Percentiles rank a stretch among this genome's conserved stretches.
phyloP scores from a whole-genome alignment of 2,797 vertebrate genomes.

The Sebastes steindachneri region DNA sequence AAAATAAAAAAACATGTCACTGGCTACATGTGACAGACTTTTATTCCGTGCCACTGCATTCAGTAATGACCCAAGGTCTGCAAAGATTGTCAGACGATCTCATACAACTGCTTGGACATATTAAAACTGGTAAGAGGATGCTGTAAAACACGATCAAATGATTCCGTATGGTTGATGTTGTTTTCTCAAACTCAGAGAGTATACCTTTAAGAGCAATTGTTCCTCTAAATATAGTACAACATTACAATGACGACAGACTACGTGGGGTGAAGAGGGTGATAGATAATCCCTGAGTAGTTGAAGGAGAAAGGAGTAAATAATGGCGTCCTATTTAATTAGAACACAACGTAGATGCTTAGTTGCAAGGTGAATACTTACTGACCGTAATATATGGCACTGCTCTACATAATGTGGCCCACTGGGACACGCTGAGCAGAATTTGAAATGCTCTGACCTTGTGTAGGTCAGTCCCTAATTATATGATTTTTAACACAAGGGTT shows the following conservation, averaged over 20 bases:
- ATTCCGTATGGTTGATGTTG: not conserved
- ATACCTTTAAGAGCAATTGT: not conserved
- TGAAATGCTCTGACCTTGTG: slow-evolving; percentile 19
- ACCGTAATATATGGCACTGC: not conserved
- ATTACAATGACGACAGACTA: not conserved
- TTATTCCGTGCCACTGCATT: not conserved
- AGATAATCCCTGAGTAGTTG: not conserved
- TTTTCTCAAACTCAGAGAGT: not conserved
- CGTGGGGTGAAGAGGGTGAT: not conserved
- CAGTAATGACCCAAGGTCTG: not conserved
- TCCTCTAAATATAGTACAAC: not conserved
- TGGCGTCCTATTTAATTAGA: not conserved
- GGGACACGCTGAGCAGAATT: slow-evolving; percentile 2
- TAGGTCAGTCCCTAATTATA: not conserved
- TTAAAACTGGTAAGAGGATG: not conserved
- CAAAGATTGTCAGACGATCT: not conserved
- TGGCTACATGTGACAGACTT: not conserved
- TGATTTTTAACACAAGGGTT: not conserved
- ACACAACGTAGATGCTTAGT: not conserved
- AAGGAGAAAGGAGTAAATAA: not conserved
- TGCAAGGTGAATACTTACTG: not conserved
- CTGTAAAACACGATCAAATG: not conserved
- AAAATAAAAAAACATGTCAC: not conserved
- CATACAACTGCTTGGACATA: not conserved
- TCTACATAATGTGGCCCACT: not conserved